Conservation (phyloP, 2,888 invertebrate genomes). For the Cremastinae sp. region DNA sequence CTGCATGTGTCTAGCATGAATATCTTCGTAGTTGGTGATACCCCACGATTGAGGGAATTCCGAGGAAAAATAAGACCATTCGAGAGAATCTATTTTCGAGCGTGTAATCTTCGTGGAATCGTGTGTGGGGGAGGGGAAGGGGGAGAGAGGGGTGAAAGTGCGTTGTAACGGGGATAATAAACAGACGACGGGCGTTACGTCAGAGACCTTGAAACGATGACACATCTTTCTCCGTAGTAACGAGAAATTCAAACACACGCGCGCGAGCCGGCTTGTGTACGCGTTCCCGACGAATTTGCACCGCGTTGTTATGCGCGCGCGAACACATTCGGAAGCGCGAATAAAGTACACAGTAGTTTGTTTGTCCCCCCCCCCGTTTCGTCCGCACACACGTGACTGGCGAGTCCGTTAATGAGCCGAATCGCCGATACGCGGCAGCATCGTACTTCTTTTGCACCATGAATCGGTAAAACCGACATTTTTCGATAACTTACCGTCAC, state of each 20-base stretch:
- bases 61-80: neutral
- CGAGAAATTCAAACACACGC: slow-evolving; percentile 43
- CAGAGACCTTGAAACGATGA: slow-evolving; percentile 66
- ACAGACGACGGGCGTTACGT: slow-evolving; percentile 59
- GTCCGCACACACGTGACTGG: slow-evolving; percentile 40
- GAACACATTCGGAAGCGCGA: neutral
- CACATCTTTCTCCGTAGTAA: slow-evolving; percentile 62
- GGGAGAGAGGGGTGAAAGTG: slow-evolving; percentile 27
- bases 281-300: slow-evolving; percentile 1
- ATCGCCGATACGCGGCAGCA: slow-evolving; percentile 65
- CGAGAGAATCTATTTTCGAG: neutral
- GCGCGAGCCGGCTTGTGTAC: neutral
- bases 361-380: slow-evolving; percentile 2
- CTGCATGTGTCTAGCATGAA: too few species aligned
- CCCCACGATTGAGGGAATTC: too few species aligned
- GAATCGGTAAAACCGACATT: slow-evolving; percentile 20
- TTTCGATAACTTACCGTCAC: slow-evolving; percentile 17
- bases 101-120: neutral
- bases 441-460: slow-evolving; percentile 48
- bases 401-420: neutral
- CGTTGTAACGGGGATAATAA: slow-evolving; percentile 41
- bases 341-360: neutral
- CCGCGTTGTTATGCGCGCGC: neutral
- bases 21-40: too few species aligned
- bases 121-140: slow-evolving; percentile 31